Evolutionary conservation across 2,797 vertebrate species (phyloP).

Genomic region (Cyprinodon diabolis): DNA sequence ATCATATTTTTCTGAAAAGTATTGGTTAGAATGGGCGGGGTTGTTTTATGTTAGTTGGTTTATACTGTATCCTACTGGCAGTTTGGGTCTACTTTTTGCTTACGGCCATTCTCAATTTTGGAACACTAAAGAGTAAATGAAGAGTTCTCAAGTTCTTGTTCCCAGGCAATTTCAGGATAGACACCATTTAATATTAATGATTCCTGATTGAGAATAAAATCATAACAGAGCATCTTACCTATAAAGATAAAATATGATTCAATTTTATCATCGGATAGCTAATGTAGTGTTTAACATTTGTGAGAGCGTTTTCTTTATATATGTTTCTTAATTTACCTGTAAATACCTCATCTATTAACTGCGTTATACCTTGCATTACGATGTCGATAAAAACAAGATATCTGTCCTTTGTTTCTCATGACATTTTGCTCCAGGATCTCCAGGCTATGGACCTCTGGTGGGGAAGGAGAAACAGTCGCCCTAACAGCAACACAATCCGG

Average conservation of each 20-base stretch:
- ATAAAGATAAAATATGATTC: no score
- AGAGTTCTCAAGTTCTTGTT: no score
- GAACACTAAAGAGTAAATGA: no score
- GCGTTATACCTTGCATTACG: conserved; percentile 25
- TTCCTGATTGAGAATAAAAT: no score
- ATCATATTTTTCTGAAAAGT: conserved; percentile 45
- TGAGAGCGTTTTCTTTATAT: not conserved
- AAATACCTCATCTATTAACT: not conserved
- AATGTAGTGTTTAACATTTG: not conserved
- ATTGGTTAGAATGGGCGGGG: not conserved
- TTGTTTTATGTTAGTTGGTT: not conserved
- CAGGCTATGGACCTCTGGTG: conserved; percentile 66
- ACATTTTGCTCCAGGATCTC: conserved; percentile 52
- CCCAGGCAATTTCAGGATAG: no score
- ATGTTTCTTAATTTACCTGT: not conserved
- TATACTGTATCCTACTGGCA: not conserved
- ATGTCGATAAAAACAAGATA: conserved; percentile 59
- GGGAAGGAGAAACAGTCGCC: conserved; percentile 64
- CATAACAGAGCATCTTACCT: no score
- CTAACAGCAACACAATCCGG: conserved; percentile 57
- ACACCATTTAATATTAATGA: no score
- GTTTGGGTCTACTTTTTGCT: not conserved
- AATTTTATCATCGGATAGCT: no score
- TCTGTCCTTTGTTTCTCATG: conserved; percentile 48
- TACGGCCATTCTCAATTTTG: no score